Base-by-base conservation (phyloP, 2,888 invertebrate species). In the Selenia dentaria region DNA sequence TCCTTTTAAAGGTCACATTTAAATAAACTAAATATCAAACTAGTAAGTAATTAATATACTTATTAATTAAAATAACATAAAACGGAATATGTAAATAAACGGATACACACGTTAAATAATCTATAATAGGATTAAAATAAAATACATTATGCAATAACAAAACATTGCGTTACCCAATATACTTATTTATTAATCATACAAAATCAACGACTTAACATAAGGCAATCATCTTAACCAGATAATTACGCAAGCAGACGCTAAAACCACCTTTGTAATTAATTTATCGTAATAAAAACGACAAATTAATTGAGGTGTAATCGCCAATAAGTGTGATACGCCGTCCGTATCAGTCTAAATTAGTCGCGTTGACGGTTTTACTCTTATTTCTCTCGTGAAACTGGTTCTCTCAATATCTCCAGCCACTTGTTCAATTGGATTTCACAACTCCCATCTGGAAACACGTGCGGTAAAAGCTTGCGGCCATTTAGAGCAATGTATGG, bases 311-410 rank as follows among this genome's bases (percentile, higher is more conserved):
- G 64, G 64, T 61, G 64, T 74, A 74, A 76, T 73, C 67, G 57
- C 60, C 59, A 58, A 65, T 60, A 59, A 67, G 67, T 69, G 72
- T 73, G 64, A 74, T 67, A 68, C 60, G 59, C 63, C 51, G 60
- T 66, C 63, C 63, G 62, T 70, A 74, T 73, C 67, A 59, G 57
- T 62, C 61, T 60, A 80, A 80, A 78, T 80, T 74, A 70, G 72
- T 67, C 57, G 63, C 60, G 64, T 54, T 50, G 55, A 58, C 25
- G 24, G 28, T 24, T 46, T 36, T 47, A 46, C 46, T 62, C 56
- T 64, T 59, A 60, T 62, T 67, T 59, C 47, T n/a, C 20, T 40
- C 27, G 24, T 28, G 58, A 52, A 70, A 70, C 72, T 40, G 55
- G 65, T 69, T 68, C 50, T 46, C 41, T 40, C 51, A 42, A 25